Evolutionary conservation across 1,140 invertebrate genomes (phyloP), one percentile per base, ranked within the genome.

Genomic region (Zophobas morio): DNA sequence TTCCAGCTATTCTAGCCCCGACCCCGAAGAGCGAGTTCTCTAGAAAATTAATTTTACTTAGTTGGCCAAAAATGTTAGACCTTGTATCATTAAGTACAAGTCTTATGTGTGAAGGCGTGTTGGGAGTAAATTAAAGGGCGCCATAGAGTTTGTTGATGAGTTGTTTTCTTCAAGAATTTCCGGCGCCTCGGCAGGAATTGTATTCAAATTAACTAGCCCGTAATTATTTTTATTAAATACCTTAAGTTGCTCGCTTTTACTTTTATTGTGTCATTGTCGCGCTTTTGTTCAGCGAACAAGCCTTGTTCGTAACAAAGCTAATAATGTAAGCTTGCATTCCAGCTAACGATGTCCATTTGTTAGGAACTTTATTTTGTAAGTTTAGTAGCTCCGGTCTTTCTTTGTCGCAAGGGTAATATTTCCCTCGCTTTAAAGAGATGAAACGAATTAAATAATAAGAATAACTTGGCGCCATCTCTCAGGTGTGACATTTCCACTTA

Each of bases 311-410:
- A 73, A 73, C 71, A 73, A 73, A 73, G 71, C 71, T 73, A 73
- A 73, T 73, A 73, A 73, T 73, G 71, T 73, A 73, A 73, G 54
- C 71, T 73, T 73, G 71, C 71, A 73, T 73, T 73, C 71, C 71
- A 56, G 71, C 71, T 73, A 73, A 73, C 71, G 71, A 73, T 73
- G 71, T 73, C 71, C 71, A 73, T 73, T 73, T 73, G 71, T 73
- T 73, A 73, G 71, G 49, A 73, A 73, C 71, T 73, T 73, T 73
- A 73, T 73, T 73, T 73, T 54, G 54, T 56, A 73, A 73, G 71
- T 73, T 73, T 73, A 73, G 49, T 54, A 73, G 71, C 71, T 73
- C 49, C 47, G 54, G 54, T 56, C 71, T 73, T 56, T 73, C 54
- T 72, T 73, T 42, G 49, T 73, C 47, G 71, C 71, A 32, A 73